These are phyloP conservation scores for Zenarchopterus dispar DNA, from an alignment of 2,797 vertebrate genomes.

Conservation along the genomic window DNA sequence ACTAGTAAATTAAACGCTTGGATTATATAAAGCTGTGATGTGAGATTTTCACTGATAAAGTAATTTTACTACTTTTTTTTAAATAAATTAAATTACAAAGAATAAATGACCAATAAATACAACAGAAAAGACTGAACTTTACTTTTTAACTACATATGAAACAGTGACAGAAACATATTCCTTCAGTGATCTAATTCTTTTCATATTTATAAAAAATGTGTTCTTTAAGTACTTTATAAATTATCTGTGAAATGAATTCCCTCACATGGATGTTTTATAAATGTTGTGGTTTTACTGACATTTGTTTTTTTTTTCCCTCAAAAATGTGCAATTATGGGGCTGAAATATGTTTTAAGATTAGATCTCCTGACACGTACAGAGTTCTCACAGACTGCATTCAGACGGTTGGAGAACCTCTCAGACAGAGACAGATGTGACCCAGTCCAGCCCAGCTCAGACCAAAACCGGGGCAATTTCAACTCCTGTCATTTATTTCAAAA, in stretches of 20 bases:
- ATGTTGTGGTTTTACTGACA: neutral
- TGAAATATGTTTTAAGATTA: slow-evolving; percentile 19
- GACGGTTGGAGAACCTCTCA: neutral
- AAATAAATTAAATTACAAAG: too few relatives aligned
- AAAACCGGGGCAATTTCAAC: neutral
- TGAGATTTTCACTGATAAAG: too few relatives aligned
- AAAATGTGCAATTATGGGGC: slow-evolving; percentile 8
- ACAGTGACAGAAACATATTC: too few relatives aligned
- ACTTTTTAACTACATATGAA: too few relatives aligned
- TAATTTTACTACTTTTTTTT: too few relatives aligned
- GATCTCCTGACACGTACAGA: slow-evolving; percentile 6
- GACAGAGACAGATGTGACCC: neutral
- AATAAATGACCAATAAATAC: too few relatives aligned
- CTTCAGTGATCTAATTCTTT: too few relatives aligned
- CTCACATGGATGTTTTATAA: neutral
- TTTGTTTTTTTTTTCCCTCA: neutral
- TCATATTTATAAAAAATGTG: too few relatives aligned
- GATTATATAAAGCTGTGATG: too few relatives aligned
- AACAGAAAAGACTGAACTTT: too few relatives aligned
- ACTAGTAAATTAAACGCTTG: too few relatives aligned
- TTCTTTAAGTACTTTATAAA: slow-evolving; percentile 10
- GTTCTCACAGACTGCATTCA: slow-evolving; percentile 9
- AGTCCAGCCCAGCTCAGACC: neutral
- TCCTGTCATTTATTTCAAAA: too few relatives aligned
- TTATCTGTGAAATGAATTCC: neutral